Evolutionary conservation across 2,797 vertebrate species (phyloP).

Genomic region (Chiloscyllium punctatum): DNA sequence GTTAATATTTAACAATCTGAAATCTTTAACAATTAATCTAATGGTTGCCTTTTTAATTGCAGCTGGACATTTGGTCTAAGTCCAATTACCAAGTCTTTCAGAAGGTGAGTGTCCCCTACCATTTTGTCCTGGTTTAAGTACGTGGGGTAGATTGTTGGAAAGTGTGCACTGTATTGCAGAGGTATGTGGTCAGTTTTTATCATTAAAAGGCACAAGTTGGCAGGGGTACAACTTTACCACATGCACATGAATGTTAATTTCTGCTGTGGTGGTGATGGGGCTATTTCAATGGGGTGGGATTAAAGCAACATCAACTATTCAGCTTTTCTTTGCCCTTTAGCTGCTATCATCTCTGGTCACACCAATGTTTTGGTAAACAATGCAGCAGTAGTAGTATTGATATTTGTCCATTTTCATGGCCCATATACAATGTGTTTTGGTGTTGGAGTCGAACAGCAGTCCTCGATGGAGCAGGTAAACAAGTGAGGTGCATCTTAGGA

Average conservation of each 20-base stretch:
- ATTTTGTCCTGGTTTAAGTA: neutral
- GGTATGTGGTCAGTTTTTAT: neutral
- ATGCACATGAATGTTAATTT: neutral
- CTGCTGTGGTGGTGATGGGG: too few species aligned
- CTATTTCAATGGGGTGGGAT: neutral
- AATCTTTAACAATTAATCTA: neutral
- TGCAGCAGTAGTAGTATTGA: neutral
- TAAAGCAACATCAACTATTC: neutral
- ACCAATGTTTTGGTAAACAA: neutral
- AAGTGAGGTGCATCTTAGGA: neutral
- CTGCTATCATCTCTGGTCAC: neutral
- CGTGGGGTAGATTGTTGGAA: neutral
- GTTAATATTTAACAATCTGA: neutral
- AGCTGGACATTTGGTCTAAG: conserved; percentile 93
- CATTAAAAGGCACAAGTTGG: neutral
- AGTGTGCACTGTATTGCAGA: neutral
- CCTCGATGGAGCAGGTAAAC: neutral
- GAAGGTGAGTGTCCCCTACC: conserved; percentile 65
- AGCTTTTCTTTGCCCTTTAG: neutral
- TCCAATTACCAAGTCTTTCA: conserved; percentile 91
- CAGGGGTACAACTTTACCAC: neutral
- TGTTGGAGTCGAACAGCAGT: neutral
- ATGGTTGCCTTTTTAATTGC: conserved; percentile 21
- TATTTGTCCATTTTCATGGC: too few species aligned
- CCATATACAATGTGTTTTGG: neutral